These are phyloP conservation scores for Halictus ligatus DNA, from an alignment of 2,888 invertebrate species.

Conservation along the genomic window DNA sequence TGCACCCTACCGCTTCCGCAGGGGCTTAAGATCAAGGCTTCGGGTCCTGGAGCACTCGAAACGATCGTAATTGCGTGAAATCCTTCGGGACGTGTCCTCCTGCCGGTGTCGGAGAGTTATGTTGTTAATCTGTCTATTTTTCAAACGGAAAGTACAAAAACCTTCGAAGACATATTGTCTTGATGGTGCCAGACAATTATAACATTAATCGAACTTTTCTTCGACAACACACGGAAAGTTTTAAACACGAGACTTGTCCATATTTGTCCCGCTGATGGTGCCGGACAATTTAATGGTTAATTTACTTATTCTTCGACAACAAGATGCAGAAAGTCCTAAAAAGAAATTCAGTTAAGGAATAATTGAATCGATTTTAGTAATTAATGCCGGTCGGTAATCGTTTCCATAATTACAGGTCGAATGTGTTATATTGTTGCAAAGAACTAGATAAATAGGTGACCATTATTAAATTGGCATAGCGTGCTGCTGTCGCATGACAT, in stretches of 20 bases:
- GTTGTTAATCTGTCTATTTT: neutral
- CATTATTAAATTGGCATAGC: slow-evolving; percentile 7
- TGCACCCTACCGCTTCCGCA: neutral
- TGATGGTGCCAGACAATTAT: too few species aligned
- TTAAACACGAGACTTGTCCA: too few species aligned
- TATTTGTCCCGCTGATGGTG: too few species aligned
- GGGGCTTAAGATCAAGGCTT: neutral
- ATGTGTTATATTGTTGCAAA: neutral
- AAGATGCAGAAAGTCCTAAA: neutral
- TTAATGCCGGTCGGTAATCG: neutral
- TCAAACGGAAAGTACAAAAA: neutral
- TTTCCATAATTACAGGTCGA: neutral
- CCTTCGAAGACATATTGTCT: too few species aligned
- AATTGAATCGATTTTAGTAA: too few species aligned
- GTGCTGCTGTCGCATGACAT: neutral
- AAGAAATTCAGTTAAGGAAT: neutral
- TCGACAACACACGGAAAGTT: too few species aligned
- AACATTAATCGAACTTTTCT: too few species aligned
- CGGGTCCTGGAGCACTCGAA: neutral
- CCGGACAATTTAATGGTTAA: too few species aligned
- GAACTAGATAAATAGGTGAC: neutral
- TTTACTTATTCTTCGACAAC: too few species aligned
- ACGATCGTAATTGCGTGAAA: neutral
- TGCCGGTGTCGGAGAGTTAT: neutral
- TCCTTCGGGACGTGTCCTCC: neutral